Base-by-base conservation (phyloP, 2,888 invertebrate species). In the Argynnis bischoffii region DNA sequence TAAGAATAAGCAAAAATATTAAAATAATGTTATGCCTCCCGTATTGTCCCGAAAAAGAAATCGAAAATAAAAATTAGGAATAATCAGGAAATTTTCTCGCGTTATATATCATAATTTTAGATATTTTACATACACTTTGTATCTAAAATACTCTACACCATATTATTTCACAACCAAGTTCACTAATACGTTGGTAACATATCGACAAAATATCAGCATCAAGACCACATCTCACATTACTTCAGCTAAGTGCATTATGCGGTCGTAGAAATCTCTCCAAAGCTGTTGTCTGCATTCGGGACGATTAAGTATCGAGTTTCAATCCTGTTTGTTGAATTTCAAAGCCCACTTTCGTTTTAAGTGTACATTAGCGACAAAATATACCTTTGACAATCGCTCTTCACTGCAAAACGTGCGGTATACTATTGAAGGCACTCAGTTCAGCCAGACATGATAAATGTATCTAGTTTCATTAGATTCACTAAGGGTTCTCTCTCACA, bases 211-310 rank as follows among this genome's bases (percentile, higher is more conserved):
- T 65, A 53, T n/a, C 59, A 15, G 11, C 31, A 55, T 35, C 13
- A 60, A 15, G 60, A 18, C 31, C 47, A 66, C 72, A 57, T 66
- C 69, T 74, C 76, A 76, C 75, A 76, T 78, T 77, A 76, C 73
- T 70, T 66, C 73, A 71, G 69, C 70, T 72, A 69, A 78, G 76
- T 78, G 78, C 76, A 77, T 77, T 75, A 75, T 72, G 79, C 69
- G 77, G 75, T 75, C 71, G 72, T 71, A 69, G 71, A 75, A 76
- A 77, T 76, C 76, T 74, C 76, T 69, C 71, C 55, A 72, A 70
- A 70, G 70, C 76, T 68, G 73, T 75, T 76, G 75, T 76, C 75
- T 76, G 70, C 76, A 74, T 74, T 71, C 70, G 65, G 70, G 70
- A 72, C 69, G 65, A 71, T 75, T 74, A 70, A 72, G 72, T 73